Evolutionary conservation across 2,797 vertebrate genomes (phyloP), one percentile per base, ranked within the genome.

Genomic region (Echiichthys vipera): DNA sequence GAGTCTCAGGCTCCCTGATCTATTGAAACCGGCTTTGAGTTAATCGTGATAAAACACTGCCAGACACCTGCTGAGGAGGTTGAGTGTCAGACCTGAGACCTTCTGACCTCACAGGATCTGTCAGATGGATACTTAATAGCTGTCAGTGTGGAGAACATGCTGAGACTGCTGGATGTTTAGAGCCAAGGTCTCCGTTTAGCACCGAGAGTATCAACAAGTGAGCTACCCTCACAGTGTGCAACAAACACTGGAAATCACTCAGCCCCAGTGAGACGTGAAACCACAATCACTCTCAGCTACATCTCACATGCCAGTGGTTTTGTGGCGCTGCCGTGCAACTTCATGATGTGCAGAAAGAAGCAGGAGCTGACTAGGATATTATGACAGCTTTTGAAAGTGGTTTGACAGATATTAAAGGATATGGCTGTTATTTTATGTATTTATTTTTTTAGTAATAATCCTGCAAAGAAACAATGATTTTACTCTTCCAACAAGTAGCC

Each of bases 271-370:
- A 67, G 63, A 72, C 14, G 18, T 51, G 65, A 77, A 77, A 69
- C 50, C 71, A 30, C 53, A 22, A 55, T 76, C 72, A 20, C 62
- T 53, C 57, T 61, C 79, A 47, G 66, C 53, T n/a, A 8, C 49
- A 17, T 64, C n/a, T 59, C 17, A 24, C 5, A 36, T 32, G 20
- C 25, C 11, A 0, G 22, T 40, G 25, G 37, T 37, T 43, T 30
- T 49, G 36, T 9, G 17, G 51, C 29, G 22, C 17, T 2, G 13
- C 20, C 36, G 37, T 30, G 2, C 2, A 15, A n/a, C 22, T 22
- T 1, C 5, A 25, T 67, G 70, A 81, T 0, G 11, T 70, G 55
- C 39, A 3, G 30, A 30, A 50, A 29, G n/a, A 62, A 53, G 57
- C 36, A 45, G 37, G 32, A 55, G 20, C 46, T 40, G 42, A 55